These are phyloP conservation scores for Crocidura indochinensis DNA, from an alignment of 2,797 vertebrate genomes.

Conservation along the genomic window DNA sequence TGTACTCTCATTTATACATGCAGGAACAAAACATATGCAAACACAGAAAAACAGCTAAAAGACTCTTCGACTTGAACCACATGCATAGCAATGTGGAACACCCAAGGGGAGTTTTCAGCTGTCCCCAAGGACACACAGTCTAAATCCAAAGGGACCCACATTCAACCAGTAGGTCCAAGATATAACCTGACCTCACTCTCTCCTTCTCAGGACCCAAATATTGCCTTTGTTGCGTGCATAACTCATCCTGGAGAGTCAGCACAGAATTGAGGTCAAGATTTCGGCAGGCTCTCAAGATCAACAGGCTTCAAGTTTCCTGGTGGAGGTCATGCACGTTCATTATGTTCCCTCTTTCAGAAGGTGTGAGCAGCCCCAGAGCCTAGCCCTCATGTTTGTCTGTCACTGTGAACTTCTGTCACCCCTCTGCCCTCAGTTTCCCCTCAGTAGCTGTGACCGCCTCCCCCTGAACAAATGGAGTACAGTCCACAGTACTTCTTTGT, in stretches of 20 bases:
- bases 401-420: background rate
- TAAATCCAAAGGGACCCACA: background rate
- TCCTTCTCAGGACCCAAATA: background rate
- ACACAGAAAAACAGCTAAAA: background rate
- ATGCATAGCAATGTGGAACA: background rate
- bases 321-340: constrained; percentile 59
- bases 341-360: background rate
- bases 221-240: background rate
- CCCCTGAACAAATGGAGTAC: background rate
- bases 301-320: constrained; percentile 74
- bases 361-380: background rate
- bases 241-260: background rate
- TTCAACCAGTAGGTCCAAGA: background rate
- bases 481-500: background rate
- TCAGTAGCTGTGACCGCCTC: background rate
- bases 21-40: background rate
- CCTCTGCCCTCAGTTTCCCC: background rate
- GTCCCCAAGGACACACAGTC: background rate
- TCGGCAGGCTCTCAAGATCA: constrained; percentile 64
- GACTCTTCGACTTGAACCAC: background rate
- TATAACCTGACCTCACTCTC: rapidly evolving
- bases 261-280: background rate
- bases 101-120: background rate
- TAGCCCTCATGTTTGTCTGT: constrained; percentile 15
- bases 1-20: background rate